Evolutionary conservation across 30 jellyfish, hydroid and myxozoan species (phyloP).

Genomic region (Calvadosia cruxmelitensis): DNA sequence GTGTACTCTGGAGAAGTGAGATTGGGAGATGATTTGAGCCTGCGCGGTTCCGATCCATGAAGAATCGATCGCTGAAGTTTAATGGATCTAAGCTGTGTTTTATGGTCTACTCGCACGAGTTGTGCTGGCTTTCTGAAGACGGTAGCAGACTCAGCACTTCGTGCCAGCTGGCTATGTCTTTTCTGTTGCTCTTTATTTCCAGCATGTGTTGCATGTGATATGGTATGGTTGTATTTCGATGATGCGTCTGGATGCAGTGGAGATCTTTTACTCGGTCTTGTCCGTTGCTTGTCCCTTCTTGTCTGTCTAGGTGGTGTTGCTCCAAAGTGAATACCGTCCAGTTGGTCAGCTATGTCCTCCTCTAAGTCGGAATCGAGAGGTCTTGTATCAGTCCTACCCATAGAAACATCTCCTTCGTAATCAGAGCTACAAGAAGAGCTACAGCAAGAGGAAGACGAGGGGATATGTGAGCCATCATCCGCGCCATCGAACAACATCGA

Average conservation of each 20-base stretch:
- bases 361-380: neutral
- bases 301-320: neutral
- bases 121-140: neutral
- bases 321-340: neutral
- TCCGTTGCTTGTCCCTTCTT: neutral
- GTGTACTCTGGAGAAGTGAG: neutral
- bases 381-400: neutral
- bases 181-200: neutral
- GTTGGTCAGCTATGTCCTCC: neutral
- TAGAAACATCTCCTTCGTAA: neutral
- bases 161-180: too few species aligned
- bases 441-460: neutral
- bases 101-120: neutral
- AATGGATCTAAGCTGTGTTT: neutral
- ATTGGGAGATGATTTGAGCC: neutral
- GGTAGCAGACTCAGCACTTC: neutral
- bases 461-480: neutral
- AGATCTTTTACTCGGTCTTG: neutral
- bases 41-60: neutral
- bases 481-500: neutral
- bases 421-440: neutral
- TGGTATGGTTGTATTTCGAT: neutral
- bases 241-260: neutral
- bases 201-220: neutral
- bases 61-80: neutral